Evolutionary conservation across 2,113 vertebrate species (phyloP).

Genomic region (Oncorhynchus mykiss): DNA sequence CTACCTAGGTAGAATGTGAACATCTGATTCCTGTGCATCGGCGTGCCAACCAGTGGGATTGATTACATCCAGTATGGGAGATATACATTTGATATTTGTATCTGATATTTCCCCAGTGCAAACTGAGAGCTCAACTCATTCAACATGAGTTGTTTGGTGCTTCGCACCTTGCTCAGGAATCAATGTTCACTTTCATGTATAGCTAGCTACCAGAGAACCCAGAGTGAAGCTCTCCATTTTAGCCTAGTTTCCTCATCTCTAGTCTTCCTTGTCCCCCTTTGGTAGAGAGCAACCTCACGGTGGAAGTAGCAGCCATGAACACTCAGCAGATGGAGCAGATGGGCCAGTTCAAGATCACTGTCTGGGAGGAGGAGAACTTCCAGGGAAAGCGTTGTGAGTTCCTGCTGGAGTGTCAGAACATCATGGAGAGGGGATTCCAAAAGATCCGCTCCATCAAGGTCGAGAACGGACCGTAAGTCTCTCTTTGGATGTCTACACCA

Average conservation of each 20-base stretch:
- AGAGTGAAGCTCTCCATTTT: not conserved
- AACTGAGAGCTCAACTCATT: not conserved
- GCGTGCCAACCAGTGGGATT: conserved; percentile 2
- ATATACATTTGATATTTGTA: not conserved
- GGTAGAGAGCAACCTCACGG: conserved; percentile 42
- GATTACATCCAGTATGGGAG: not conserved
- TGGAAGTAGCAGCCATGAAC: conserved; percentile 78
- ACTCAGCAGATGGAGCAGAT: conserved; percentile 87
- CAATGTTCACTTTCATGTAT: conserved; percentile 1
- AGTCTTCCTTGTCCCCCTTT: conserved; percentile 14
- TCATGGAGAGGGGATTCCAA: conserved; percentile 90
- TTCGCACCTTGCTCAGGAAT: not conserved
- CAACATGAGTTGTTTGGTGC: not conserved
- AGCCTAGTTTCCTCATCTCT: not conserved
- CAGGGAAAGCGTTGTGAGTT: conserved; percentile 93
- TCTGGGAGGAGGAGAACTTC: conserved; percentile 96
- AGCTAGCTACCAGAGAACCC: not conserved
- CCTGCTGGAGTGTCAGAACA: conserved; percentile 90
- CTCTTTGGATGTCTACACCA: not conserved
- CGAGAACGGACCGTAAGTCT: conserved; percentile 90
- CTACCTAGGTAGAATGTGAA: conserved; percentile 19
- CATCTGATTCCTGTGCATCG: conserved; percentile 40
- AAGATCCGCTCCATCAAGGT: conserved; percentile 96
- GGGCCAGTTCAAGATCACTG: conserved; percentile 88
- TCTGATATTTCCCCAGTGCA: not conserved